A percentile compares a stretch with the other conserved stretches of the same genome.
These are phyloP conservation scores for Drosophila pachea DNA, from an alignment of 1,140 invertebrate genomes.

Conservation along the genomic window DNA sequence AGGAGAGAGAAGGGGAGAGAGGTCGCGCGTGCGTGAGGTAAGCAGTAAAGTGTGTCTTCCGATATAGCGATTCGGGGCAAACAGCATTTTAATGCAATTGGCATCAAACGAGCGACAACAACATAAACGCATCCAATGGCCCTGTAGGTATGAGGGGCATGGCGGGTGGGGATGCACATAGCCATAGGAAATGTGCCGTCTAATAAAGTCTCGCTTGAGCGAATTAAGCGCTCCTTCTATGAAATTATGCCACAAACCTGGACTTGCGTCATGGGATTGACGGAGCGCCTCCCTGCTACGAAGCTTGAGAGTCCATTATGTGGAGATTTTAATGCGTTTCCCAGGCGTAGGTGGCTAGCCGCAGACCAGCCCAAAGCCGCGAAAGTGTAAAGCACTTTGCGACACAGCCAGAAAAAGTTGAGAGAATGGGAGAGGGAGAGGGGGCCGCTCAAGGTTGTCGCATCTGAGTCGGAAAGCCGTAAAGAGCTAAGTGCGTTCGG, in stretches of 20 bases:
- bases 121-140: slow-evolving; percentile 42
- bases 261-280: slow-evolving; percentile 12
- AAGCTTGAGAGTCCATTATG: slow-evolving; percentile 53
- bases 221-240: background rate
- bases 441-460: slow-evolving; percentile 29
- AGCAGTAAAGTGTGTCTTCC: slow-evolving; percentile 25
- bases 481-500: slow-evolving; percentile 12
- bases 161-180: no score
- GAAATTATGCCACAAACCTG: background rate
- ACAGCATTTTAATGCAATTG: slow-evolving; percentile 58
- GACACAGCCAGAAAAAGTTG: background rate
- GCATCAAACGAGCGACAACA: slow-evolving; percentile 41
- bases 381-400: slow-evolving; percentile 13
- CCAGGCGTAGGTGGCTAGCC: slow-evolving; percentile 58
- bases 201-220: background rate
- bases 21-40: slow-evolving; percentile 21
- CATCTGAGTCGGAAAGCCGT: slow-evolving; percentile 39
- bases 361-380: background rate
- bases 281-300: slow-evolving; percentile 34
- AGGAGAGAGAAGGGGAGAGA: background rate
- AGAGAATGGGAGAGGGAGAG: background rate
- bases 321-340: background rate
- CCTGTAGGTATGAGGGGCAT: no score
- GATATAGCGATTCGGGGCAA: slow-evolving; percentile 47
- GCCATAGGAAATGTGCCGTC: no score